These are phyloP conservation scores for Panonychus citri DNA, from an alignment of 1,140 invertebrate species.

Conservation along the genomic window DNA sequence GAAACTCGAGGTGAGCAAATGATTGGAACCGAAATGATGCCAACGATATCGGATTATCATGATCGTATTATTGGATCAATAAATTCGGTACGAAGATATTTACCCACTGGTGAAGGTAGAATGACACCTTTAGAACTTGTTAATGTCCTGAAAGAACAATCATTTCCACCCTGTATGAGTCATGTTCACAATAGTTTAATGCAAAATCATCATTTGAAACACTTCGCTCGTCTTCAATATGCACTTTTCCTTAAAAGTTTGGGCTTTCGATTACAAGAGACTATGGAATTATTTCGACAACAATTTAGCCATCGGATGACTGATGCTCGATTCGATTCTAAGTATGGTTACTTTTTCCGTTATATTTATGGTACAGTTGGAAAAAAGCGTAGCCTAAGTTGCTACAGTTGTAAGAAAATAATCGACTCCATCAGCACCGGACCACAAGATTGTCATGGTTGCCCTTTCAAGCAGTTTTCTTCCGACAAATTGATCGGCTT, in stretches of 20 bases:
- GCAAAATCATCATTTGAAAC: slow-evolving; percentile 59
- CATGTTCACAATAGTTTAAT: slow-evolving; percentile 53
- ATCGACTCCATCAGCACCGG: slow-evolving; percentile 44
- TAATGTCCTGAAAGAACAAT: slow-evolving; percentile 41
- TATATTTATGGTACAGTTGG: slow-evolving; percentile 92
- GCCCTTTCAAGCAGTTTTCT: slow-evolving; percentile 70
- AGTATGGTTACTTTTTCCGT: slow-evolving; percentile 69
- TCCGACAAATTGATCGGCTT: slow-evolving; percentile 40
- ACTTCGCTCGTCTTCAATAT: slow-evolving; percentile 69
- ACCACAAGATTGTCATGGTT: slow-evolving; percentile 62
- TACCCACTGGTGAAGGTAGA: neutral
- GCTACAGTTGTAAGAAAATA: slow-evolving; percentile 76
- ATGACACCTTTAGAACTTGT: slow-evolving; percentile 1
- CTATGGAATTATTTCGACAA: slow-evolving; percentile 44
- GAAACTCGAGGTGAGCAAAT: slow-evolving; percentile 22
- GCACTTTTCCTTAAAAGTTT: slow-evolving; percentile 86
- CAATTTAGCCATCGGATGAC: slow-evolving; percentile 76
- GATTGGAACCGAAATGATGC: slow-evolving; percentile 49
- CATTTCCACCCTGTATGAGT: slow-evolving; percentile 85
- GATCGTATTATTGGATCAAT: neutral
- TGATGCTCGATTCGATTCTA: slow-evolving; percentile 70
- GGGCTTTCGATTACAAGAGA: slow-evolving; percentile 38
- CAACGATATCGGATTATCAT: neutral
- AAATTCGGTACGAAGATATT: too few relatives aligned
- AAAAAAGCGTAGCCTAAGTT: slow-evolving; percentile 62